Percentiles rank a stretch among this genome's conserved stretches.
phyloP scores from a whole-genome alignment of 2,113 vertebrate species.

The Zonotrichia leucophrys region DNA sequence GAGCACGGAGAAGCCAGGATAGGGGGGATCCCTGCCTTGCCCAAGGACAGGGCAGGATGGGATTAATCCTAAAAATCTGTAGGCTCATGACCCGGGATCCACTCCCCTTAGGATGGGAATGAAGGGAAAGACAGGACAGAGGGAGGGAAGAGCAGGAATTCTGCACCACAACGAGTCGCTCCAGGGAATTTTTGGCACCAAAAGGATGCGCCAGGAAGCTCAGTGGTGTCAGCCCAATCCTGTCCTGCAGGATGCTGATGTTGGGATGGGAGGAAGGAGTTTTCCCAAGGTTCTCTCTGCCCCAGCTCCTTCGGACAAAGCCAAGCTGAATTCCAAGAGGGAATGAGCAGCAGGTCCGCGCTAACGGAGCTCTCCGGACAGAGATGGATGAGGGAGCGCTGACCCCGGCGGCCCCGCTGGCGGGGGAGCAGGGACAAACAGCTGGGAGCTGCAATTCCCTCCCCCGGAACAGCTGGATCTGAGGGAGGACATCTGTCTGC shows the following conservation, averaged over 20 bases:
- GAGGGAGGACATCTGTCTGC: constrained; percentile 53
- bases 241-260: background rate
- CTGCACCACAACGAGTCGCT: rapidly evolving
- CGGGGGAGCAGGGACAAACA: constrained; percentile 45
- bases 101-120: background rate
- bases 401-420: constrained; percentile 18
- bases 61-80: background rate
- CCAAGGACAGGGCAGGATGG: background rate
- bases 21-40: background rate
- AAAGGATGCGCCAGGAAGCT: background rate
- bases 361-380: background rate
- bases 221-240: rapidly evolving
- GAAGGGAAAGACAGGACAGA: background rate
- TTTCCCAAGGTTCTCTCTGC: background rate
- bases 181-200: background rate
- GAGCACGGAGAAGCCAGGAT: background rate
- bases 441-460: constrained; percentile 46
- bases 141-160: background rate
- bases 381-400: constrained; percentile 51
- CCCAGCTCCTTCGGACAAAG: background rate
- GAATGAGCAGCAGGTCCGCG: background rate
- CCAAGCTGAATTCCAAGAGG: background rate
- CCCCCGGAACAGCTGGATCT: constrained; percentile 53
- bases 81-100: background rate
- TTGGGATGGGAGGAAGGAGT: background rate